Base-by-base conservation (phyloP, 2,888 invertebrate genomes). In the Notodonta dromedarius region DNA sequence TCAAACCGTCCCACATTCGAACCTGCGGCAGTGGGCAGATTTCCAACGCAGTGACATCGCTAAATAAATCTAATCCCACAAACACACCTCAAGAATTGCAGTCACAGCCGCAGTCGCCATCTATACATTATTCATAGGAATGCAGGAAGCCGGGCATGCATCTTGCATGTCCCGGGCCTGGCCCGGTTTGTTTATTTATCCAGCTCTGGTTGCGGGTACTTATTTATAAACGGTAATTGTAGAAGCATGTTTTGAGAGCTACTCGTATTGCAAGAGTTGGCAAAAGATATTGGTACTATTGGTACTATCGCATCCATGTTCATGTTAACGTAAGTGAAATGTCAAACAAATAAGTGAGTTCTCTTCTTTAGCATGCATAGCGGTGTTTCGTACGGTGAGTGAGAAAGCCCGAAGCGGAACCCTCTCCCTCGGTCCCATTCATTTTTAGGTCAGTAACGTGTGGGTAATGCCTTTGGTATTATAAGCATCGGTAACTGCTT, bases 61-160 rank as follows among this genome's bases (percentile, higher is more conserved):
- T 73, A 73, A 75, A 80, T 77, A 78, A 78, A 77, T 77, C 69
- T 68, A 74, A 72, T 69, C 69, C 67, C 62, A 66, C 69, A 61
- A 62, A 61, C 70, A 66, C 58, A 63, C 58, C 67, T 70, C 66
- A 58, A 74, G 76, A 67, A 66, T 72, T 76, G 79, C 79, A 78
- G 75, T 74, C 71, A 75, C 52, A 13, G 51, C 24, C 24, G 24
- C 51, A 51, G 24, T 32, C 32, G 51, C 77, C 77, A 64, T 67
- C 73, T 67, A 76, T 80, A 78, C 64, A 83, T 82, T 77, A 83
- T 83, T 82, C 82, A 82, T 74, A 66, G 66, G 66, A 65, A 70
- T 64, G 52, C 71, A 69, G 69, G 71, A 67, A 69, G 58, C 50
- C 54, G 39, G 54, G 58, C 54, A 55, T 35, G 48, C 57, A 40